Evolutionary conservation across 2,797 vertebrate genomes (phyloP), one percentile per base, ranked within the genome.

Genomic region (Amblyopsis hoosieri): DNA sequence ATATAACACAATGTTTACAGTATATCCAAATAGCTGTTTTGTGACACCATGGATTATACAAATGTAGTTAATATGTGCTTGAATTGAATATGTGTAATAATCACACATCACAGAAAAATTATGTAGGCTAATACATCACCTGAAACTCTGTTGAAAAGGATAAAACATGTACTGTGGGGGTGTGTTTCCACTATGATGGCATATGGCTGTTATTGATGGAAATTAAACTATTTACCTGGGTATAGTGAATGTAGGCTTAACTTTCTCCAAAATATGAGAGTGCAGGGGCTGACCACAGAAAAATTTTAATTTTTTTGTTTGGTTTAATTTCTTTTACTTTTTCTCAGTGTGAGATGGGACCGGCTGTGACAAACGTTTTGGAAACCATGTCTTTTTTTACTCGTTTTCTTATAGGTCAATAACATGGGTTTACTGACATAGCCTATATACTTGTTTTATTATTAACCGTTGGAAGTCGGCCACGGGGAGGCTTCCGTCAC

Each of bases 211-310:
- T 88, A 80, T 85, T 80, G 75, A 85, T 76, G 89, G 88, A 90
- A 91, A 88, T 76, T 52, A 55, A 23, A 19, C 47, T 69, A 65
- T 71, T 76, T 64, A 17, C 66, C 62, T 67, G 57, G 13, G 63
- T 73, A 45, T 66, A 31, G 72, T 66, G 54, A 77, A 71, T 66
- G 68, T 47, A 68, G 45, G 64, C 57, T 29, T 64, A 52, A 64
- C 74, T 51, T 56, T 72, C 79, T 89, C 85, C 86, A 89, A 85
- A 91, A 89, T 79, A 86, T 12, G 75, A 80, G 74, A 83, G 62
- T 69, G 69, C n/a, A 45, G 47, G 31, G 47, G 23, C 23, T 54
- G 60, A 78, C 79, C 79, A 50, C 74, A 78, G 45, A 33, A 53
- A 66, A 71, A 63, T 12, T 13, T 64, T 60, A 47, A 10, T 17